Conservation (phyloP, 2,797 vertebrate species). For the Dipus sagitta region DNA sequence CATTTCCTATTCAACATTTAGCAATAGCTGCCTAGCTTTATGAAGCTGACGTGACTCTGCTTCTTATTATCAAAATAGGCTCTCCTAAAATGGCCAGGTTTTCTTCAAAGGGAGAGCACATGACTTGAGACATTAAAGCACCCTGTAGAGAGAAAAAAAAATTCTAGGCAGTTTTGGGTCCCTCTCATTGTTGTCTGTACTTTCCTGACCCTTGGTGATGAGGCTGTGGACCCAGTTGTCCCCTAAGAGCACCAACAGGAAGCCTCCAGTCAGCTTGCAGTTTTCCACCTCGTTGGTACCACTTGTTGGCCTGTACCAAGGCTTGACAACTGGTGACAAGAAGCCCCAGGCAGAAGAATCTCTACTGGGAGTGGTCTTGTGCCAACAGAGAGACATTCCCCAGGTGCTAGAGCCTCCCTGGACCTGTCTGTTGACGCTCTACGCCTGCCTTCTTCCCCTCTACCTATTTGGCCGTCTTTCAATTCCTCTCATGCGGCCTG, state of each 20-base stretch:
- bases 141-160: neutral
- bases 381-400: neutral
- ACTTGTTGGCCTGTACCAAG: neutral
- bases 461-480: neutral
- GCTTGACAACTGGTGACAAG: neutral
- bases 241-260: neutral
- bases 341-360: neutral
- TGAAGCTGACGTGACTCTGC: constrained; percentile 4
- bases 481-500: neutral
- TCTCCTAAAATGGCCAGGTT: constrained; percentile 29
- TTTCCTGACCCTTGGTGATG: neutral
- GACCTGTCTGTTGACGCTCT: neutral
- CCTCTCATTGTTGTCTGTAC: neutral
- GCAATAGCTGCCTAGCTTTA: constrained; percentile 14
- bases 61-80: constrained; percentile 42
- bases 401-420: neutral
- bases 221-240: neutral
- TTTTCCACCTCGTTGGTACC: neutral
- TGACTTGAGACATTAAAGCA: constrained; percentile 28
- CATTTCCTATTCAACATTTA: constrained; percentile 35
- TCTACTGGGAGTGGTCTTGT: neutral
- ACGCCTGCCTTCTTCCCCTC: neutral
- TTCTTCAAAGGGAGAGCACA: constrained; percentile 24
- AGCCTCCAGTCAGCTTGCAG: neutral
- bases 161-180: neutral